Evolutionary conservation across 1,140 invertebrate genomes (phyloP), one percentile per base, ranked within the genome.

Genomic region (Magallana ariakensis): DNA sequence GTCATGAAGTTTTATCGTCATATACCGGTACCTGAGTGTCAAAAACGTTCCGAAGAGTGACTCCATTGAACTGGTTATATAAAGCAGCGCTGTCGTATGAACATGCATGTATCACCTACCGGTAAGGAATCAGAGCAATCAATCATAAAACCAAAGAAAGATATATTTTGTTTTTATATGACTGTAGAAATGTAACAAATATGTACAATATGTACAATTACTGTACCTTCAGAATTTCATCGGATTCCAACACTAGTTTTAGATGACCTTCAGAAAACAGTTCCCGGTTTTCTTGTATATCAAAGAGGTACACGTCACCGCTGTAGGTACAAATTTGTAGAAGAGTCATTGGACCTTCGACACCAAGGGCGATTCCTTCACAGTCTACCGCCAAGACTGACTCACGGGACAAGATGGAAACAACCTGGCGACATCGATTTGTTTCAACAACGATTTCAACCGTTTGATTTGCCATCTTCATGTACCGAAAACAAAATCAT

Each of bases 51-150:
- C 96, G 96, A 88, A 99, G 95, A 58, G 96, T 96, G 70, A 99
- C 97, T 80, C 97, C 97, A n/a, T n/a, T n/a, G 95, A 97, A 99
- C 93, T 99, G 98, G 94, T 96, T 96, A 94, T 96, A 97, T 62
- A 99, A 95, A 95, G 98, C 98, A 62, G 97, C 97, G 88, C 97
- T 97, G 93, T 98, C 97, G 94, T 98, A 98, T 85, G 97, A 96
- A 93, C 98, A 99, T 92, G 99, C 98, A 94, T 99, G 98, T 92
- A 98, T 97, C 33, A 99, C 96, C 97, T 97, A 46, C 33, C 33
- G 5, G 33, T 46, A 5, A 46, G 5, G 0, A 46, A 46, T 46
- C 3, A 46, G 33, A 46, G 5, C 0, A 46, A 46, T 5, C 5
- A 5, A 46, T 46, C 33, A 46, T 3, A 46, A 46, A 46, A 46